A percentile compares a stretch with the other conserved stretches of the same genome.
These are phyloP conservation scores for Ceratina calcarata DNA, from an alignment of 1,140 invertebrate genomes.

Conservation along the genomic window DNA sequence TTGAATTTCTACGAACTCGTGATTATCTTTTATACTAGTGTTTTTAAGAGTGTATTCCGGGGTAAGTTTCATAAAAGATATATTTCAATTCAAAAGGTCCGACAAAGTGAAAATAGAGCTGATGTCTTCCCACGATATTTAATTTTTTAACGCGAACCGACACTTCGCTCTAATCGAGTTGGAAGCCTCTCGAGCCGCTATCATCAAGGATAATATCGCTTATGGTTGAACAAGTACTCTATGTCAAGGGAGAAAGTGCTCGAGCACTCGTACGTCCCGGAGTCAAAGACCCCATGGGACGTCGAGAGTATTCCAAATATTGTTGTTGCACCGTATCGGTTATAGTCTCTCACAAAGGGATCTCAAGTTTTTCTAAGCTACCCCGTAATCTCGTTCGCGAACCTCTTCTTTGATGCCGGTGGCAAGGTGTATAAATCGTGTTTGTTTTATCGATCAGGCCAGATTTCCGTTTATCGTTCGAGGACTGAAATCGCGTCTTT, in stretches of 20 bases:
- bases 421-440: constrained; percentile 48
- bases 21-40: too few relatives aligned
- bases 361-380: constrained; percentile 59
- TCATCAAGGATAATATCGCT: constrained; percentile 63
- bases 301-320: constrained; percentile 72
- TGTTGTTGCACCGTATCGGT: constrained; percentile 65
- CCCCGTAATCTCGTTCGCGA: constrained; percentile 58
- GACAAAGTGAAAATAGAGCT: neutral
- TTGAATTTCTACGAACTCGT: too few relatives aligned
- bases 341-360: constrained; percentile 34
- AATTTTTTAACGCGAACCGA: constrained; percentile 32
- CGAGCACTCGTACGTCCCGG: constrained; percentile 57
- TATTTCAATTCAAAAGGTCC: too few relatives aligned
- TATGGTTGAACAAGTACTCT: constrained; percentile 61
- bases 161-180: constrained; percentile 54
- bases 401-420: constrained; percentile 60
- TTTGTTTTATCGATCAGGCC: constrained; percentile 65
- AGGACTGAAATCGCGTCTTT: constrained; percentile 6
- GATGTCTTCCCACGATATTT: constrained; percentile 40
- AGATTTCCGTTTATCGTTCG: constrained; percentile 43
- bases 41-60: too few relatives aligned
- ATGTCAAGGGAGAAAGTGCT: constrained; percentile 52
- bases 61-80: too few relatives aligned
- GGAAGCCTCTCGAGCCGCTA: constrained; percentile 59
- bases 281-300: constrained; percentile 64